Evolutionary conservation across 2,797 vertebrate species (phyloP).

Genomic region (Manis pentadactyla): DNA sequence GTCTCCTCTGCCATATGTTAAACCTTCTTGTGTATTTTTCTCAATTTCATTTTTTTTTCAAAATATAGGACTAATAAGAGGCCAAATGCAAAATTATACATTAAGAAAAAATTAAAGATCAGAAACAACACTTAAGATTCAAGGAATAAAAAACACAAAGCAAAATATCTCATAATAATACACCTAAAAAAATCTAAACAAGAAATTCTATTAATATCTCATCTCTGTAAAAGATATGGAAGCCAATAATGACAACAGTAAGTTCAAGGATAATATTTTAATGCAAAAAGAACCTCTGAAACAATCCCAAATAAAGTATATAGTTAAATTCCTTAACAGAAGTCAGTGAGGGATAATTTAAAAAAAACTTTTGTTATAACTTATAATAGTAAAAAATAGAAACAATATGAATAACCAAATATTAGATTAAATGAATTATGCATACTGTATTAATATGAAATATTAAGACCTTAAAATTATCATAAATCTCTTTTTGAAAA

Average conservation of each 20-base stretch:
- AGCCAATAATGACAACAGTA: background rate
- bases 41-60: no score
- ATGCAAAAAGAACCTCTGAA: background rate
- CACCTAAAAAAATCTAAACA: background rate
- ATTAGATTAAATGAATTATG: constrained; percentile 7
- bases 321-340: background rate
- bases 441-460: background rate
- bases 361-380: background rate
- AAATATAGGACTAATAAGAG: background rate
- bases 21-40: background rate
- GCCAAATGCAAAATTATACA: background rate
- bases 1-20: background rate
- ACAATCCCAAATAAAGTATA: background rate
- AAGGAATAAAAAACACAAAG: background rate
- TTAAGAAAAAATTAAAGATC: background rate
- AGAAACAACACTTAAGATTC: background rate
- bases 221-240: background rate
- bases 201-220: background rate
- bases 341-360: background rate
- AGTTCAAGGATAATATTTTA: background rate
- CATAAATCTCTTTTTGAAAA: background rate
- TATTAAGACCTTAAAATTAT: background rate
- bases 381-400: background rate
- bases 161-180: background rate
- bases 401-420: background rate